Conservation (phyloP, 2,888 invertebrate species). For the Cosmorhoe ocellata region DNA sequence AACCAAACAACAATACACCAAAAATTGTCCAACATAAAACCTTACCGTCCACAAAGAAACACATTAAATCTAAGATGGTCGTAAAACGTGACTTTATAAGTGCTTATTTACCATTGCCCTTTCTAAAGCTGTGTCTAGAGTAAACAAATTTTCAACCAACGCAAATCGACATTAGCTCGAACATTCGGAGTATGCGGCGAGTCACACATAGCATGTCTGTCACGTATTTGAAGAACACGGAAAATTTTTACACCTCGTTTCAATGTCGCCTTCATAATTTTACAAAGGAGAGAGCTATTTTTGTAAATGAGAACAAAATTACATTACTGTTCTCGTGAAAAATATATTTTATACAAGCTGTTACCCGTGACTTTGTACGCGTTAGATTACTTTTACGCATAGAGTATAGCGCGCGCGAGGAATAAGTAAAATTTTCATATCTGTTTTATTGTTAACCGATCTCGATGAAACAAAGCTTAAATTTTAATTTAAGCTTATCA, state of each 20-base stretch:
- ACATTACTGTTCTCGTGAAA: too few species aligned
- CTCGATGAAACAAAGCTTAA: too few species aligned
- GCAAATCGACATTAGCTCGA: not conserved
- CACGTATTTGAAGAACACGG: constrained; percentile 9
- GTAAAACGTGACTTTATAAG: constrained; percentile 57
- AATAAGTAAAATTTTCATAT: too few species aligned
- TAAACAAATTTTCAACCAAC: not conserved
- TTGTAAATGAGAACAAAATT: too few species aligned
- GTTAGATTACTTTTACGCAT: too few species aligned
- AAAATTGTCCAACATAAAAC: constrained; percentile 42
- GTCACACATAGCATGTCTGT: not conserved
- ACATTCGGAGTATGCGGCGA: not conserved
- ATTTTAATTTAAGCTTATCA: too few species aligned
- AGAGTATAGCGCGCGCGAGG: too few species aligned
- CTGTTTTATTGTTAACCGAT: too few species aligned
- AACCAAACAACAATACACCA: constrained; percentile 36
- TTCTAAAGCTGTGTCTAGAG: constrained; percentile 9
- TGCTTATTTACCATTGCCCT: constrained; percentile 46
- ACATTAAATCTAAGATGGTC: constrained; percentile 56
- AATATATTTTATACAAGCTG: too few species aligned
- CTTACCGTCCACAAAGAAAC: constrained; percentile 46
- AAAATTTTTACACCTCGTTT: constrained; percentile 10
- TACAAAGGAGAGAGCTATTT: not conserved
- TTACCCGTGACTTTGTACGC: too few species aligned
- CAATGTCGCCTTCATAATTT: constrained; percentile 2